Conservation (phyloP, 2,888 invertebrate genomes). For the Lasioglossum zephyrum region DNA sequence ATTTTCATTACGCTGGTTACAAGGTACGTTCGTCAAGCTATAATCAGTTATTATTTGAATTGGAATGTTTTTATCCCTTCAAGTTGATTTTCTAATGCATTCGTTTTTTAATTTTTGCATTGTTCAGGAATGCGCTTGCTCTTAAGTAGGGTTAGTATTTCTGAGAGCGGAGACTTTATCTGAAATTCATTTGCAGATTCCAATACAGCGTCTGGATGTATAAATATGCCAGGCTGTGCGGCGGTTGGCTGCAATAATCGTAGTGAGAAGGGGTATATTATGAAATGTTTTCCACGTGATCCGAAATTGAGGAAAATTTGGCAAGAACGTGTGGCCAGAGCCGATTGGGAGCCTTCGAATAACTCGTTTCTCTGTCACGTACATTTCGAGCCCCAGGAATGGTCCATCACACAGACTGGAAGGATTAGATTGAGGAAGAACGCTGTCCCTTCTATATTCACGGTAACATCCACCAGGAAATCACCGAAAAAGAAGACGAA, state of each 20-base stretch:
- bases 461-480: slow-evolving; percentile 78
- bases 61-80: background rate
- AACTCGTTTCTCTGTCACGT: slow-evolving; percentile 82
- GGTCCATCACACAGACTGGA: slow-evolving; percentile 76
- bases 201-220: slow-evolving; percentile 37
- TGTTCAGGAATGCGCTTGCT: background rate
- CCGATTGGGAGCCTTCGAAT: slow-evolving; percentile 82
- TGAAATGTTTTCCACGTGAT: slow-evolving; percentile 83
- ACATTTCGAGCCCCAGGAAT: slow-evolving; percentile 80
- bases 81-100: slow-evolving; percentile 8
- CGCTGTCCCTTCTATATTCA: slow-evolving; percentile 80
- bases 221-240: slow-evolving; percentile 82
- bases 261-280: slow-evolving; percentile 82
- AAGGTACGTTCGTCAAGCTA: background rate
- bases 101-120: background rate
- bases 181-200: slow-evolving; percentile 52
- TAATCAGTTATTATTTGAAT: background rate
- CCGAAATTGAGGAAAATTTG: slow-evolving; percentile 79
- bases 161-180: background rate
- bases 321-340: slow-evolving; percentile 80
- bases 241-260: slow-evolving; percentile 83
- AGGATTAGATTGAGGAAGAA: slow-evolving; percentile 78
- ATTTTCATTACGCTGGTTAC: background rate
- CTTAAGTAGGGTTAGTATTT: slow-evolving; percentile 7
- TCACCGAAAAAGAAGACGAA: slow-evolving; percentile 77